Base-by-base conservation (phyloP, 2,113 vertebrate species). In the Alexandromys fortis region DNA sequence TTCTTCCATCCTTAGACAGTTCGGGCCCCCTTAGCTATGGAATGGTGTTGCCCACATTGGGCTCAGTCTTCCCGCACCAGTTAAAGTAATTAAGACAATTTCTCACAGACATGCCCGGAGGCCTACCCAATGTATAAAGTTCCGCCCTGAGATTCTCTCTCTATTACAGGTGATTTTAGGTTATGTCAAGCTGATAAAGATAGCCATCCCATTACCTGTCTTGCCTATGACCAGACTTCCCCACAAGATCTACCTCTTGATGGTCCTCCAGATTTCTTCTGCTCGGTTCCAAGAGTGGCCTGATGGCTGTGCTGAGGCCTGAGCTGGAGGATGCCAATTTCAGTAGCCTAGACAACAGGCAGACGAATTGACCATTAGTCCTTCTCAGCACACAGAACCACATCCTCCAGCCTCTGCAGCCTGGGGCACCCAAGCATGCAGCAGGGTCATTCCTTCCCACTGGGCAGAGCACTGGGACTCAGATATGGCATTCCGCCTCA, bases 321-420 rank as follows among this genome's bases (percentile, higher is more conserved):
- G 10, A 58, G 26, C 1, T 0, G 5, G 6, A 83, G 8, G 78
- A 21, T 19, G 0, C 49, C 6, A 61, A 17, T 4, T 72, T 10
- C 16, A 26, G 49, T 14, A 63, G 30, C 24, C 38, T 86, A 7
- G 52, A 35, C 52, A 3, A 28, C 0, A 33, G 42, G n/a, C 35
- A 26, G 33, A 38, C 1, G n/a, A 49, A 26, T 33, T 42, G 61
- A 42, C 68, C n/a, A 28, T 22, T 12, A 75, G 38, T 16, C 24
- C 30, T 35, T n/a, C 17, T 42, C n/a, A 16, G 52, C 86, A 55
- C 24, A 91, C 24, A 13, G 3, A 42, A 8, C 21, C 11, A 21
- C 52, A 7, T 67, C 61, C 47, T 90, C 28, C 45, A 30, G 76
- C 0, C 7, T 12, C 61, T 13, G 0, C 5, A 63, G 67, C 35